Conservation (phyloP, 1,140 invertebrate genomes). For the Drosophila jambulina region DNA sequence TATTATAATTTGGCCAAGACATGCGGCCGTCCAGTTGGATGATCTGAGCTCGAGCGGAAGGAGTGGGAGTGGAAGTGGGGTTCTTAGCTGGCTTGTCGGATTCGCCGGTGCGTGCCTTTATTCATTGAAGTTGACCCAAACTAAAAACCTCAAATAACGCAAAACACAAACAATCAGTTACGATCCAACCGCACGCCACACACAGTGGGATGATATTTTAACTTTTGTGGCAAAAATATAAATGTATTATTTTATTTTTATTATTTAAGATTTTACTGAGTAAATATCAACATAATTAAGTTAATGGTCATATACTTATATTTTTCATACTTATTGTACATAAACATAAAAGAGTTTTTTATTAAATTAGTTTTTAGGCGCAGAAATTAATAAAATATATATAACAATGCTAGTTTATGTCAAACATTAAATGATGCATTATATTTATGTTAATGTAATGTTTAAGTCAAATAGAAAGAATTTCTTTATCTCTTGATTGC, state of each 20-base stretch:
- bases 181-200: slow-evolving; percentile 55
- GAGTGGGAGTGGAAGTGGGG: slow-evolving; percentile 5
- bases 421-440: too few species aligned
- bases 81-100: background rate
- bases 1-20: slow-evolving; percentile 77
- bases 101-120: slow-evolving; percentile 53
- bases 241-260: too few species aligned
- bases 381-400: too few species aligned
- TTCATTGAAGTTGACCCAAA: slow-evolving; percentile 77
- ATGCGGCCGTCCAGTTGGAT: slow-evolving; percentile 37
- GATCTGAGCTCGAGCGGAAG: slow-evolving; percentile 61
- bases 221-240: background rate
- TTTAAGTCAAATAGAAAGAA: too few species aligned
- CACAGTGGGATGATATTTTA: background rate
- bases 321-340: too few species aligned
- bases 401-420: too few species aligned
- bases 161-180: slow-evolving; percentile 72
- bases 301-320: too few species aligned
- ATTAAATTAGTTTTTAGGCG: too few species aligned
- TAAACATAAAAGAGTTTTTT: too few species aligned
- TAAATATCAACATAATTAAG: too few species aligned
- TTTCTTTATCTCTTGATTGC: too few species aligned
- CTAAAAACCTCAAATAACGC: slow-evolving; percentile 79
- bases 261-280: background rate
- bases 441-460: too few species aligned